phyloP scores from a whole-genome alignment of 2,888 invertebrate species.

The Phengaris alcon region DNA sequence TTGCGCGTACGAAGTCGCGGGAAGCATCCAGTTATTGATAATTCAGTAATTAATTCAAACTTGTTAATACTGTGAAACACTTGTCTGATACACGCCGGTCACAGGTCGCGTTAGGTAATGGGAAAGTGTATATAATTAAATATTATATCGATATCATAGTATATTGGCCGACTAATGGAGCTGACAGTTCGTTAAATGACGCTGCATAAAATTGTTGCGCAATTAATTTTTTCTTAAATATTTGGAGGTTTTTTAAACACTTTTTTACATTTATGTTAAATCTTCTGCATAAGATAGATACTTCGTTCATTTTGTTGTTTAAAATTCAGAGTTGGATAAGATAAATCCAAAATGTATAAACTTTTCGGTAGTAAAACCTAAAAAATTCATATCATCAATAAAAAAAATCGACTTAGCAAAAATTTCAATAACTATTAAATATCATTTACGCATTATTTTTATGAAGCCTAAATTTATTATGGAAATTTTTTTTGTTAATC shows the following conservation, averaged over 20 bases:
- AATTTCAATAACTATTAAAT: no score
- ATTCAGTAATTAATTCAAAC: not conserved
- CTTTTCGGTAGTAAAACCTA: not conserved
- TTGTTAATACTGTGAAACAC: not conserved
- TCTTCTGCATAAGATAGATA: no score
- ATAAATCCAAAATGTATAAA: no score
- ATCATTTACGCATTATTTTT: no score
- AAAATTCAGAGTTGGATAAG: no score
- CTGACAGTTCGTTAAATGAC: constrained; percentile 4
- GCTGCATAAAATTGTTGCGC: not conserved
- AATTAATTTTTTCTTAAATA: not conserved
- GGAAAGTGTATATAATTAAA: constrained; percentile 19
- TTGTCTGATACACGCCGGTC: not conserved
- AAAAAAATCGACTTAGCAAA: not conserved
- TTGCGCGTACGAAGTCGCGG: no score
- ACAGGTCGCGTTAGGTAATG: constrained; percentile 15
- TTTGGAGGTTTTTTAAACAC: no score
- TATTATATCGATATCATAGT: not conserved
- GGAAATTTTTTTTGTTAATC: no score
- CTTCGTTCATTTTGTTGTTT: no score
- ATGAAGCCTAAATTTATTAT: no score
- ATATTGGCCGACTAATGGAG: not conserved
- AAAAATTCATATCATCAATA: not conserved
- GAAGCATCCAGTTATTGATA: not conserved
- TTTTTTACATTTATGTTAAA: no score